phyloP scores from a whole-genome alignment of 2,797 vertebrate genomes.

The Macroramphosus scolopax region DNA sequence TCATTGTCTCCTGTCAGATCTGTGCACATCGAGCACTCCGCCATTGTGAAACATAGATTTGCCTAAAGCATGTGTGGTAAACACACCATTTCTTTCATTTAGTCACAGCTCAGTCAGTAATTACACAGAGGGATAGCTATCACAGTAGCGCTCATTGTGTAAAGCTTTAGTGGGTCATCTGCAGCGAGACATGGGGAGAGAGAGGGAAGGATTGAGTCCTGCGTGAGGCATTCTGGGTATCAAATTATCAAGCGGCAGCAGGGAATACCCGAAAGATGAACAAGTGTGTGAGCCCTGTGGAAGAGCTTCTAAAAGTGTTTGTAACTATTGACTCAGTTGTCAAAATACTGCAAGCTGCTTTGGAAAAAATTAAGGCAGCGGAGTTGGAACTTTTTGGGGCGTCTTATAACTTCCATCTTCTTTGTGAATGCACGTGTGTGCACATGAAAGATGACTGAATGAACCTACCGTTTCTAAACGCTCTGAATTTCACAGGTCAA shows the following conservation, averaged over 20 bases:
- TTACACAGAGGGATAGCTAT: conserved; percentile 61
- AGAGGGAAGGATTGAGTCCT: conserved; percentile 10
- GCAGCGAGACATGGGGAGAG: conserved; percentile 18
- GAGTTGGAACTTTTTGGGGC: no score
- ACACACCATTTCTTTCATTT: conserved; percentile 60
- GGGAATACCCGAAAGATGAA: conserved; percentile 18
- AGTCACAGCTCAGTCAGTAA: conserved; percentile 53
- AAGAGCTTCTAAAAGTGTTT: conserved; percentile 53
- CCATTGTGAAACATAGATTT: conserved; percentile 32
- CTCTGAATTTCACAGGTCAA: conserved; percentile 47
- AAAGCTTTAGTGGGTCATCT: conserved; percentile 54
- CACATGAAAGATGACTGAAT: conserved; percentile 29
- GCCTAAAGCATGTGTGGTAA: conserved; percentile 56
- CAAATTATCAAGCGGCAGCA: conserved; percentile 37
- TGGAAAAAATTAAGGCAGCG: no score
- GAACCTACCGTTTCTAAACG: conserved; percentile 19
- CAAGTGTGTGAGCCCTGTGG: conserved; percentile 19
- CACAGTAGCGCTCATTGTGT: conserved; percentile 30
- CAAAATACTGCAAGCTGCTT: conserved; percentile 29
- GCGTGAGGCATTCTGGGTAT: conserved; percentile 37
- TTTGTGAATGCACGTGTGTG: not conserved
- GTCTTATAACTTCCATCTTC: conserved; percentile 17
- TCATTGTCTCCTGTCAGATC: conserved; percentile 38
- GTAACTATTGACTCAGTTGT: conserved; percentile 50
- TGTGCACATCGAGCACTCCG: conserved; percentile 17